Evolutionary conservation across 2,113 vertebrate species (phyloP).

Genomic region (Rhabdomys dilectus): DNA sequence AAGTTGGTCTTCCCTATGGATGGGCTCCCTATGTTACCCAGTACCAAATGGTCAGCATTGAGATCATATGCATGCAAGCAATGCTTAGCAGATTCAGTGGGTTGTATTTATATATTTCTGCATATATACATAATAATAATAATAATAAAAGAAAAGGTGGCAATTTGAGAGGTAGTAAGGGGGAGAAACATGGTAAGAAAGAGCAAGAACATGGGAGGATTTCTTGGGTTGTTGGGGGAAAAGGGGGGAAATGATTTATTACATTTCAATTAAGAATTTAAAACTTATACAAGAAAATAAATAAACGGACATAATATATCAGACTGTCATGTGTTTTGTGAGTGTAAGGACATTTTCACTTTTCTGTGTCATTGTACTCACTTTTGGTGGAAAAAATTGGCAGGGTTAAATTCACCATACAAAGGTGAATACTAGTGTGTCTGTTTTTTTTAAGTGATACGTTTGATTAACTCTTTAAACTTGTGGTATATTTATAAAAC

Average conservation of each 20-base stretch:
- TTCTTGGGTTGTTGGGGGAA: neutral
- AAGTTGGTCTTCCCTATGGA: neutral
- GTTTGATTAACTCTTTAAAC: neutral
- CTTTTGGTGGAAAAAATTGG: neutral
- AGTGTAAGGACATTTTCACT: neutral
- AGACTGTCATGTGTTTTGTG: conserved; percentile 20
- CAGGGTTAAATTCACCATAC: neutral
- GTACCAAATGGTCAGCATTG: neutral
- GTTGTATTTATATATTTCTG: neutral
- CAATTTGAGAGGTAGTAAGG: neutral
- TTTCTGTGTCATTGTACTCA: neutral
- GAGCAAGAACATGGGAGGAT: neutral
- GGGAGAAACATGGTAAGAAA: neutral
- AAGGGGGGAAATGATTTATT: neutral
- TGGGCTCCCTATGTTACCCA: neutral
- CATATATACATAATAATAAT: neutral
- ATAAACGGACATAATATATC: neutral
- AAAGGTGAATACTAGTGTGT: neutral
- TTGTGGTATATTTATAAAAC: neutral
- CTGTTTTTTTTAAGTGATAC: neutral
- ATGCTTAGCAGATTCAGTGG: neutral
- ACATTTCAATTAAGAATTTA: neutral
- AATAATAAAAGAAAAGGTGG: neutral
- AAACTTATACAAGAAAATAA: neutral
- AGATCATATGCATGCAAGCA: neutral